Conservation (phyloP, 2,113 vertebrate genomes). For the Aramus guarauna region DNA sequence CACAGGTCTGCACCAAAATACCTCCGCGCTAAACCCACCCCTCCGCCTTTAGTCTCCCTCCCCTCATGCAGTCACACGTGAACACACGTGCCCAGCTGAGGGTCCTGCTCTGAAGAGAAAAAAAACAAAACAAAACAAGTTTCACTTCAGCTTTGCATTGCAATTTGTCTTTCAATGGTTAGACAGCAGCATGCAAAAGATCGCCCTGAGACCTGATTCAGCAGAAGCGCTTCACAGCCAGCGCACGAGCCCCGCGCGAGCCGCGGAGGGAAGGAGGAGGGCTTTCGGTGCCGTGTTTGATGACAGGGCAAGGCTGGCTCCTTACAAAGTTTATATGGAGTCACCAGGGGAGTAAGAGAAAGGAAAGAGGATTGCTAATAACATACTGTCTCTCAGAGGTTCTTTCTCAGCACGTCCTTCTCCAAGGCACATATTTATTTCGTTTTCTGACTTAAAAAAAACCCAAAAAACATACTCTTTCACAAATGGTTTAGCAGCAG, state of each 20-base stretch:
- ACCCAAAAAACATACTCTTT: constrained; percentile 12
- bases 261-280: neutral
- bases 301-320: neutral
- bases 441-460: neutral
- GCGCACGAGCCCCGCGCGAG: neutral
- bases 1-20: neutral
- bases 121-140: neutral
- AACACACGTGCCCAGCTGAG: neutral
- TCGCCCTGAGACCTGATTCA: neutral
- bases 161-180: neutral
- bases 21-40: neutral
- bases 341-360: neutral
- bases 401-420: neutral
- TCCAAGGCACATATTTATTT: neutral
- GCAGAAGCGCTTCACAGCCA: neutral
- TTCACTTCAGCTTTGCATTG: neutral
- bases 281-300: neutral
- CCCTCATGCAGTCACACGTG: rapidly evolving
- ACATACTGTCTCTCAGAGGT: neutral
- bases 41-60: neutral
- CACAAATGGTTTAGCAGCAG: constrained; percentile 9
- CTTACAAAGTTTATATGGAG: neutral
- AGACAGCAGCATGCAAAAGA: neutral
- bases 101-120: neutral
- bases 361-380: neutral